Percentiles rank a stretch among this genome's conserved stretches.
phyloP scores from a whole-genome alignment of 2,797 vertebrate species.

The Podarcis siculus region DNA sequence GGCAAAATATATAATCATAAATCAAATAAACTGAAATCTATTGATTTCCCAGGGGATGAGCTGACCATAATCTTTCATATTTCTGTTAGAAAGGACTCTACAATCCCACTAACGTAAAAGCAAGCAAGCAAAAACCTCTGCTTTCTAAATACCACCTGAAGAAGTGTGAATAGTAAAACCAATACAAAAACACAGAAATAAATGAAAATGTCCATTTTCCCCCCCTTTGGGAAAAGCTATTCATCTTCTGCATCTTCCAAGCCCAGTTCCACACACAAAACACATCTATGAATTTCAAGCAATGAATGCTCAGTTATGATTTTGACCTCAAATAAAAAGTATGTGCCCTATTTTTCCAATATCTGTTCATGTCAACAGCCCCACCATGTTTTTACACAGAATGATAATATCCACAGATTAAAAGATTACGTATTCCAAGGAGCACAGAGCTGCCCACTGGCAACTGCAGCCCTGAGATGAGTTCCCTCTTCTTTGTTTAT shows the following conservation, averaged over 20 bases:
- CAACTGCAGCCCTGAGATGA: not conserved
- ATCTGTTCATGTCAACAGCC: slow-evolving; percentile 37
- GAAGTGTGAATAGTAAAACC: not conserved
- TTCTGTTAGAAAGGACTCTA: slow-evolving; percentile 9
- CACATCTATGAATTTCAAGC: slow-evolving; percentile 41
- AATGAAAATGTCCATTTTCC: not conserved
- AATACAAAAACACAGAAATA: slow-evolving; percentile 7
- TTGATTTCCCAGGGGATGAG: not conserved
- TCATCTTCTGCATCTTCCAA: not conserved
- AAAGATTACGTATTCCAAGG: not conserved
- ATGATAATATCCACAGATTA: not conserved
- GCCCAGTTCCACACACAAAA: not conserved
- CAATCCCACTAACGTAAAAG: not conserved
- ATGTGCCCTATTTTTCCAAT: slow-evolving; percentile 22
- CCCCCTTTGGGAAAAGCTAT: not conserved
- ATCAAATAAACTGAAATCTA: not conserved
- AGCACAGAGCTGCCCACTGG: too few species aligned
- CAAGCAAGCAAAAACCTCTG: not conserved
- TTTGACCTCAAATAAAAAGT: slow-evolving; percentile 37
- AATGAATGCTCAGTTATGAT: not conserved
- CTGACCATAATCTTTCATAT: not conserved
- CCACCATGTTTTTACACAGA: slow-evolving; percentile 27
- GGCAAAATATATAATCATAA: slow-evolving; percentile 14
- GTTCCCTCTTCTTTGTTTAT: not conserved
- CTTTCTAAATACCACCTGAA: not conserved